A percentile compares a stretch with the other conserved stretches of the same genome.
These are phyloP conservation scores for Sceloporus tristichus DNA, from an alignment of 2,113 vertebrate species.

Conservation along the genomic window DNA sequence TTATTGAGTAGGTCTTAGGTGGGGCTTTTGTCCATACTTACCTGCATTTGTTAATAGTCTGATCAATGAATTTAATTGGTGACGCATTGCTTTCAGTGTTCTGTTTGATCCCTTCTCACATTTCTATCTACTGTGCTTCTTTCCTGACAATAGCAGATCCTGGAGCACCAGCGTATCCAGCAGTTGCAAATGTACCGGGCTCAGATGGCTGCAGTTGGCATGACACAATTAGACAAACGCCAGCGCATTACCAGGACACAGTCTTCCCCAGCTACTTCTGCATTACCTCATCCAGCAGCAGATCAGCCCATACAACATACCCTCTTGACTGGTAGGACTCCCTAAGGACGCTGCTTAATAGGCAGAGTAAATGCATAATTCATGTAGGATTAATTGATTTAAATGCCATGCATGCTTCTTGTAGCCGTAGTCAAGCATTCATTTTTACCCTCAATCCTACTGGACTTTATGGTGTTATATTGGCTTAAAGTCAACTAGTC, in stretches of 20 bases:
- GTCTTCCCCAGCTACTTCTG: slow-evolving; percentile 75
- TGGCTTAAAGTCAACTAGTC: slow-evolving; percentile 82
- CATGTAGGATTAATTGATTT: slow-evolving; percentile 88
- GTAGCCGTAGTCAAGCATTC: slow-evolving; percentile 76
- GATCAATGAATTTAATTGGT: slow-evolving; percentile 86
- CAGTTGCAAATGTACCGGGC: slow-evolving; percentile 76
- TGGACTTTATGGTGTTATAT: slow-evolving; percentile 79
- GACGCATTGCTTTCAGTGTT: slow-evolving; percentile 76
- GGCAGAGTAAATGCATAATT: slow-evolving; percentile 80
- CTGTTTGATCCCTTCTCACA: slow-evolving; percentile 74
- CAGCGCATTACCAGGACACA: slow-evolving; percentile 74
- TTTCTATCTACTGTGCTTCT: slow-evolving; percentile 81
- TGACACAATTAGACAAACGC: slow-evolving; percentile 82
- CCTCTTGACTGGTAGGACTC: slow-evolving; percentile 83
- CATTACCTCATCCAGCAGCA: slow-evolving; percentile 76
- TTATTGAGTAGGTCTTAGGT: slow-evolving; percentile 75
- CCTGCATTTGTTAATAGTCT: slow-evolving; percentile 74
- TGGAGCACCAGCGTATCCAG: slow-evolving; percentile 71
- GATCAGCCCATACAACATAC: slow-evolving; percentile 80
- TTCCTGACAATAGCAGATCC: slow-evolving; percentile 78
- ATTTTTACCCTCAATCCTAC: slow-evolving; percentile 71
- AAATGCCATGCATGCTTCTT: slow-evolving; percentile 85
- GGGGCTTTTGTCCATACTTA: slow-evolving; percentile 59
- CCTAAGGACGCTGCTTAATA: slow-evolving; percentile 79
- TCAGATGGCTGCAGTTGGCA: slow-evolving; percentile 78